Evolutionary conservation across 2,113 vertebrate genomes (phyloP).

Genomic region (Strix uralensis): DNA sequence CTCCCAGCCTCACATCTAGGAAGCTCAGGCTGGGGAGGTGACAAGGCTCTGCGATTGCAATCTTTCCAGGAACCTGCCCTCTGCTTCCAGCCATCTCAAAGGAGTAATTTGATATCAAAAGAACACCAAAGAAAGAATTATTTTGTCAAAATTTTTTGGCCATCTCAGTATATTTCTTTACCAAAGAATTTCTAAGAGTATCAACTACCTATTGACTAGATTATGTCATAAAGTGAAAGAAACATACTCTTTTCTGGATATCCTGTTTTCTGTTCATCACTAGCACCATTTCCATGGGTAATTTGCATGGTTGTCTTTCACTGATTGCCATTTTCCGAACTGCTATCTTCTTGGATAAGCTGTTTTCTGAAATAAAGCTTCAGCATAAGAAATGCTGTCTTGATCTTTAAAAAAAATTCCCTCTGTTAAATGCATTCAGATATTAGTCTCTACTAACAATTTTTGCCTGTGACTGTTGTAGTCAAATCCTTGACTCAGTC

Average conservation of each 20-base stretch:
- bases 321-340: not conserved
- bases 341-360: not conserved
- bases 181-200: not conserved
- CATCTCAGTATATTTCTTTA: not conserved
- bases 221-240: not conserved
- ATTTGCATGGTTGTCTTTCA: not conserved
- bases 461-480: not conserved
- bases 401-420: not conserved
- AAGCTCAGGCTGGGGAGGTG: not conserved
- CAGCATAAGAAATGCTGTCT: not conserved
- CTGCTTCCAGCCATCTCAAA: not conserved
- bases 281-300: not conserved
- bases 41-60: not conserved
- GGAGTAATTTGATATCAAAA: not conserved
- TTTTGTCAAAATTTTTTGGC: not conserved
- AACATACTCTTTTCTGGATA: not conserved
- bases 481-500: not conserved
- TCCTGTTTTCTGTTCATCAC: not conserved
- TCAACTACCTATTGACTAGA: not conserved
- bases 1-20: not conserved
- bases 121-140: not conserved
- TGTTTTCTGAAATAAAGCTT: not conserved
- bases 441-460: not conserved
- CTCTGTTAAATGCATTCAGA: not conserved
- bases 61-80: not conserved